Conservation (phyloP, 1,140 invertebrate species). For the Eueides isabella region DNA sequence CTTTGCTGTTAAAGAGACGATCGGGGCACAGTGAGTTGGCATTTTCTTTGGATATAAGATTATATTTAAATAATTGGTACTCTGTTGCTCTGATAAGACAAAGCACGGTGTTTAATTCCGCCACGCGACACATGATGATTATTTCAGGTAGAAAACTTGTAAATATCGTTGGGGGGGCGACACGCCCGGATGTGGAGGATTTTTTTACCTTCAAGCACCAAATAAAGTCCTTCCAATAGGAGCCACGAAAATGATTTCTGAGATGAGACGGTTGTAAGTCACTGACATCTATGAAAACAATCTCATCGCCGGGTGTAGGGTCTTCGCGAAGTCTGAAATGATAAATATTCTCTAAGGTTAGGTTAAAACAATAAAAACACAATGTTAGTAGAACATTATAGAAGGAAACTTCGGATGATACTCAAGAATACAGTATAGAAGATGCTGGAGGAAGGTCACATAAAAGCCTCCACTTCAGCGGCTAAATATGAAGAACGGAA, state of each 20-base stretch:
- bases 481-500: too few relatives aligned
- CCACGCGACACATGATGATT: too few relatives aligned
- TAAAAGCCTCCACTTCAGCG: too few relatives aligned
- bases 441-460: too few relatives aligned
- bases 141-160: too few relatives aligned
- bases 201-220: slow-evolving; percentile 73
- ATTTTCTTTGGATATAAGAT: background rate
- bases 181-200: too few relatives aligned
- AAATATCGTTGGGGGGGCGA: too few relatives aligned
- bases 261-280: slow-evolving; percentile 71
- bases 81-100: too few relatives aligned
- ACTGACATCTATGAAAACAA: slow-evolving; percentile 71
- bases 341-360: too few relatives aligned
- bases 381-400: slow-evolving; percentile 19
- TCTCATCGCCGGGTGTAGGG: slow-evolving; percentile 69
- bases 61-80: background rate
- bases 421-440: too few relatives aligned
- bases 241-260: slow-evolving; percentile 71
- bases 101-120: too few relatives aligned
- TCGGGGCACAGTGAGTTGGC: background rate
- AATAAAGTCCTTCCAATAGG: slow-evolving; percentile 73
- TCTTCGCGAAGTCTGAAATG: slow-evolving; percentile 62
- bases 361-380: too few relatives aligned
- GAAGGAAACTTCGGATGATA: slow-evolving; percentile 21
- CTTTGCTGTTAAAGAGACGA: background rate